phyloP scores from a whole-genome alignment of 2,797 vertebrate species.

The Chloroceryle inda region DNA sequence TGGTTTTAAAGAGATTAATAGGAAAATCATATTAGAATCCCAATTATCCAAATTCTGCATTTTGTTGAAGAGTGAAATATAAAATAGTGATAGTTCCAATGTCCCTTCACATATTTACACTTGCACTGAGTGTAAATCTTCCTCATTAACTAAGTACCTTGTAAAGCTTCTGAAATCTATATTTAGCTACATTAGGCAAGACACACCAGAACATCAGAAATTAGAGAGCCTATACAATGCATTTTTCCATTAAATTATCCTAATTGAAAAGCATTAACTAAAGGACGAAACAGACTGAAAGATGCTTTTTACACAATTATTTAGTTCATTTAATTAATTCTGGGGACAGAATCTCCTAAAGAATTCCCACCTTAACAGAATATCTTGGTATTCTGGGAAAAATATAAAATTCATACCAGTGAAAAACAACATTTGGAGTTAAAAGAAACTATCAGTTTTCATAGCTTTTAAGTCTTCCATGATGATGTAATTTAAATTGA shows the following conservation, averaged over 20 bases:
- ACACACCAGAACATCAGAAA: background rate
- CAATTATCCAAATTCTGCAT: conserved; percentile 16
- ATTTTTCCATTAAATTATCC: background rate
- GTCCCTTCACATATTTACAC: background rate
- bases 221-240: background rate
- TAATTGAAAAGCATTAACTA: background rate
- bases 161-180: background rate
- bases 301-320: background rate
- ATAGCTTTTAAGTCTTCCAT: conserved; percentile 52
- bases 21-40: conserved; percentile 77
- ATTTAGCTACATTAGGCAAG: background rate
- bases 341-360: background rate
- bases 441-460: conserved; percentile 53
- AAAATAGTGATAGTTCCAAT: background rate
- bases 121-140: background rate
- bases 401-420: conserved; percentile 11
- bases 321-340: background rate
- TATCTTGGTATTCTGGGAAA: background rate
- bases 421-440: conserved; percentile 56
- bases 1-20: conserved; percentile 79
- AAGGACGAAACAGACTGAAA: background rate
- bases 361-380: background rate
- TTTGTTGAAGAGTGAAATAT: conserved; percentile 16
- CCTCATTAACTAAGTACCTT: background rate
- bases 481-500: conserved; percentile 66